phyloP scores from a whole-genome alignment of 2,888 invertebrate species.

The Trissoscelio sp. region DNA sequence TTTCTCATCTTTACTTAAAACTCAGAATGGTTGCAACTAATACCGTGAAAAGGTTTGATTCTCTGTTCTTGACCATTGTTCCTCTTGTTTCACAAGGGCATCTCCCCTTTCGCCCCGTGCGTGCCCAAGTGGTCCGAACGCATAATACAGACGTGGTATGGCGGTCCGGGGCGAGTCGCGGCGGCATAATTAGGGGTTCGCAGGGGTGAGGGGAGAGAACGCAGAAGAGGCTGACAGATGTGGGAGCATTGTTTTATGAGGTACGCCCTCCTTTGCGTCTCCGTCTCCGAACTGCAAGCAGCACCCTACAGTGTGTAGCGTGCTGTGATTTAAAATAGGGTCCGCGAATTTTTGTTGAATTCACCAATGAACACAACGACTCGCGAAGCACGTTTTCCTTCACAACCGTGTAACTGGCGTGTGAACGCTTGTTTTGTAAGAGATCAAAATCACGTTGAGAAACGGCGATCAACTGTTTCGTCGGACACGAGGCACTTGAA shows the following conservation, averaged over 20 bases:
- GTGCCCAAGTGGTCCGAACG: constrained; percentile 83
- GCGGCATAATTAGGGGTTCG: constrained; percentile 83
- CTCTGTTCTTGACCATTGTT: constrained; percentile 79
- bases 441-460: background rate
- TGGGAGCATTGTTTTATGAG: constrained; percentile 84
- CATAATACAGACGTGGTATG: constrained; percentile 81
- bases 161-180: constrained; percentile 75
- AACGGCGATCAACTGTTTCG: too few relatives aligned
- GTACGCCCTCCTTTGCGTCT: constrained; percentile 76
- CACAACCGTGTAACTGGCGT: constrained; percentile 71
- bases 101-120: constrained; percentile 80
- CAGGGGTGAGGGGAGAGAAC: constrained; percentile 80
- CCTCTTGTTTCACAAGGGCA: constrained; percentile 77
- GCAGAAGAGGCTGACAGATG: constrained; percentile 83
- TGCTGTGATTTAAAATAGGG: constrained; percentile 82
- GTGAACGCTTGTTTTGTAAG: constrained; percentile 70
- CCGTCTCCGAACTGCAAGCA: constrained; percentile 76
- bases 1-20: constrained; percentile 46
- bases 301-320: constrained; percentile 73
- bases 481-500: too few relatives aligned
- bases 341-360: constrained; percentile 79
- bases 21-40: constrained; percentile 66
- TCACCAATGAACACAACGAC: constrained; percentile 75
- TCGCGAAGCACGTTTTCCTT: constrained; percentile 71
- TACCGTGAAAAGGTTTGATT: constrained; percentile 75